These are phyloP conservation scores for Encarsia formosa DNA, from an alignment of 2,888 invertebrate genomes.

Conservation along the genomic window DNA sequence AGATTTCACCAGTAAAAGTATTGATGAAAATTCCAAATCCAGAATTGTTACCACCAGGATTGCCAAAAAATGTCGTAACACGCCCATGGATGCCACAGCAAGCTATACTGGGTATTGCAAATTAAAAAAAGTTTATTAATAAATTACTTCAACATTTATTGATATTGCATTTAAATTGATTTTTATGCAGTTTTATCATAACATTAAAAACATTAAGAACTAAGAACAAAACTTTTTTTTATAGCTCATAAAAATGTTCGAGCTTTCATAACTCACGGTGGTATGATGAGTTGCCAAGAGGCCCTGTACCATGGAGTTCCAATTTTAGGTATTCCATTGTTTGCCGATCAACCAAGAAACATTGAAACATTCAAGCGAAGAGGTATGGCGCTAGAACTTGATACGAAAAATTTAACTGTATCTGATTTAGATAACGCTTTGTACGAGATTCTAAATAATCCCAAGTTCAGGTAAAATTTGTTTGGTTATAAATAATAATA, in stretches of 20 bases:
- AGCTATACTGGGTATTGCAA: slow-evolving; percentile 36
- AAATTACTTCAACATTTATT: too few species aligned
- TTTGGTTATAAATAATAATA: too few species aligned
- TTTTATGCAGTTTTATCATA: not conserved
- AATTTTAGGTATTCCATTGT: slow-evolving; percentile 43
- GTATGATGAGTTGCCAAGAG: slow-evolving; percentile 43
- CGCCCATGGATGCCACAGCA: slow-evolving; percentile 39
- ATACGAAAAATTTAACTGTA: slow-evolving; percentile 30
- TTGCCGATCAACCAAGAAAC: slow-evolving; percentile 42
- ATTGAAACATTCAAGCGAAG: slow-evolving; percentile 32
- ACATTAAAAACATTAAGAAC: too few species aligned
- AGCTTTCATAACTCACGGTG: slow-evolving; percentile 46
- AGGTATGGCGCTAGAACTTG: slow-evolving; percentile 33
- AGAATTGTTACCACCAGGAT: slow-evolving; percentile 33
- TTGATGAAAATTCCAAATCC: slow-evolving; percentile 37
- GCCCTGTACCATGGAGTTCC: slow-evolving; percentile 42
- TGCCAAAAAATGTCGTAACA: slow-evolving; percentile 39
- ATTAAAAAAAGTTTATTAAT: too few species aligned
- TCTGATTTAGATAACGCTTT: slow-evolving; percentile 33
- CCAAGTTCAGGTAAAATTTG: slow-evolving; percentile 38
- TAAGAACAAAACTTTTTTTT: too few species aligned
- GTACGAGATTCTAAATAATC: slow-evolving; percentile 32
- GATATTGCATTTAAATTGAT: not conserved
- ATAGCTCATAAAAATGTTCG: slow-evolving; percentile 33
- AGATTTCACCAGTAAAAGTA: slow-evolving; percentile 39